phyloP scores from a whole-genome alignment of 2,888 invertebrate genomes.

The Hipparchia semele region DNA sequence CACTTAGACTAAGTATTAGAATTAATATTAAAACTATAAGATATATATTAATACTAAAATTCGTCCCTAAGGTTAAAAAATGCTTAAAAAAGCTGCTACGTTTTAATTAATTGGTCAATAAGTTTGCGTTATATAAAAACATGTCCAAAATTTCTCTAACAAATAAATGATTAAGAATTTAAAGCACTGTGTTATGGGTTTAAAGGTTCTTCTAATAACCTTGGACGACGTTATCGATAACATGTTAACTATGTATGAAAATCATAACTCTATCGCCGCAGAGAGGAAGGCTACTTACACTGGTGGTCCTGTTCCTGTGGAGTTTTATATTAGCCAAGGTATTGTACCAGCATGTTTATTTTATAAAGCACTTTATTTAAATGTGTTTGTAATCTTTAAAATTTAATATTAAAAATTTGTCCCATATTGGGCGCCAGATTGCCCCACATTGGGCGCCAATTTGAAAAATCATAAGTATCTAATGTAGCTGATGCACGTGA shows the following conservation, averaged over 20 bases:
- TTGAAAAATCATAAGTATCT: not conserved
- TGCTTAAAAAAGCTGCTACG: too few relatives aligned
- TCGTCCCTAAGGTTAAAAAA: too few relatives aligned
- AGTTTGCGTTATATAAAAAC: too few relatives aligned
- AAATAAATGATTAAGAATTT: too few relatives aligned
- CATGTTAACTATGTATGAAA: constrained; percentile 78
- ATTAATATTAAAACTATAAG: too few relatives aligned
- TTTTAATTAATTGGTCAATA: too few relatives aligned
- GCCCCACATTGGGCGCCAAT: not conserved
- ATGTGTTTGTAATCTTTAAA: not conserved
- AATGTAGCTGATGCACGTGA: too few relatives aligned
- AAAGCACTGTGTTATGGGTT: not conserved
- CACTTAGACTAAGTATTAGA: not conserved
- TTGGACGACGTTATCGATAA: constrained; percentile 75
- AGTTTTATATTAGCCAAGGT: constrained; percentile 78
- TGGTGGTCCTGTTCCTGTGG: constrained; percentile 73
- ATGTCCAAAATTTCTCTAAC: too few relatives aligned
- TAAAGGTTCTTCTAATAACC: constrained; percentile 69
- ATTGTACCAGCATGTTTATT: not conserved
- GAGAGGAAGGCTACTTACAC: constrained; percentile 71
- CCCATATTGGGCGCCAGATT: not conserved
- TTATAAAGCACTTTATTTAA: not conserved
- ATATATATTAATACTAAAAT: too few relatives aligned
- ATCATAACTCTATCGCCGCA: constrained; percentile 73
- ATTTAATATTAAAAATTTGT: not conserved